Evolutionary conservation across 2,797 vertebrate species (phyloP), one percentile per base, ranked within the genome.

Genomic region (Luscinia luscinia): DNA sequence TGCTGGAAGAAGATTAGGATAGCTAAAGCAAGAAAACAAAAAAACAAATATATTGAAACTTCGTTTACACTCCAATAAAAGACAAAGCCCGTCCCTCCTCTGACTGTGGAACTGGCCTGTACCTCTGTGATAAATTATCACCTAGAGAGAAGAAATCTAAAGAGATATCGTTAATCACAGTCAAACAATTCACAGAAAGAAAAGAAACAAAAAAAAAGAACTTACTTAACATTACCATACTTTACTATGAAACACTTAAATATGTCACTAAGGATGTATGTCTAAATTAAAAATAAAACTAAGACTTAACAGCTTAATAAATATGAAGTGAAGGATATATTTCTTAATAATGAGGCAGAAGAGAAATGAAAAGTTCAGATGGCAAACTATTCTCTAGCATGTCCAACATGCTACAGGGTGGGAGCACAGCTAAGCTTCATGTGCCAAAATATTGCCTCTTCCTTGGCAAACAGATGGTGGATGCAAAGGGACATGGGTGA

Each of bases 101-200:
- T 97, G 97, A 98, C 96, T 98, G 98, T 96, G 97, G 97, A 98
- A 98, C 98, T 99, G 99, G 99, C 99, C 99, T 99, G 99, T 99
- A 99, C 98, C 99, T 99, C 98, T 99, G 99, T 99, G 99, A 98
- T 98, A 98, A 98, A 97, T 98, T 98, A 99, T 98, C 98, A 99
- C 99, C 99, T 99, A 99, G 98, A 99, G 98, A 99, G 98, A 98
- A 99, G 98, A 99, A 98, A 99, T 99, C 99, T 99, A 99, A 98
- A 98, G 98, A 99, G 98, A 99, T 98, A 99, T 98, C 96, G 98
- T 99, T 99, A 99, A 99, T 99, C 98, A 99, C 98, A 99, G 98
- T 98, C 98, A 98, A 99, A 99, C 98, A 99, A 98, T 99, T 99
- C 98, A 99, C 98, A 98, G 97, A 98, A 97, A 98, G 97, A 99